Percentiles rank a stretch among this genome's conserved stretches.
phyloP scores from a whole-genome alignment of 2,888 invertebrate genomes.

The Drosophila meridiana region DNA sequence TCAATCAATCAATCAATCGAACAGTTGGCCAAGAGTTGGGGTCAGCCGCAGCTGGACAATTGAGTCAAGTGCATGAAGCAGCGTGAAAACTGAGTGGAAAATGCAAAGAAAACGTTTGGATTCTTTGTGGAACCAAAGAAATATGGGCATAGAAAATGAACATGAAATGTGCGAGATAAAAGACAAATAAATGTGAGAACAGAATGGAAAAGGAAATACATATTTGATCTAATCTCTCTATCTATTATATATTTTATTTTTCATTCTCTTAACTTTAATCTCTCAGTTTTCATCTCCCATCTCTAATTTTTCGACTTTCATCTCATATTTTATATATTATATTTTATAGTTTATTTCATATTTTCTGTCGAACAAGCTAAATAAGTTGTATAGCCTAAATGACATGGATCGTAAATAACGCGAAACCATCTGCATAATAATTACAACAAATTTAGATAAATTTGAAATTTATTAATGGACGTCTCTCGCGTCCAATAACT shows the following conservation, averaged over 20 bases:
- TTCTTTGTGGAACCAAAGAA: not conserved
- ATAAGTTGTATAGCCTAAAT: not conserved
- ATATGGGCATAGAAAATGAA: not conserved
- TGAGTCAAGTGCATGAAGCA: slow-evolving; percentile 5
- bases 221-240: not conserved
- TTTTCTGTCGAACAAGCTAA: not conserved
- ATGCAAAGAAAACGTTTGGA: not conserved
- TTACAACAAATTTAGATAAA: slow-evolving; percentile 6
- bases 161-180: not conserved
- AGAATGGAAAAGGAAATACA: not conserved
- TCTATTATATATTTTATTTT: not conserved
- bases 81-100: not conserved
- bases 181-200: not conserved
- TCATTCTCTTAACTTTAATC: not conserved
- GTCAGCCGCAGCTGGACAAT: slow-evolving; percentile 8
- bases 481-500: slow-evolving; percentile 9
- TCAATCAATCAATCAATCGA: slow-evolving; percentile 25
- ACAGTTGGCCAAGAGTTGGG: not conserved
- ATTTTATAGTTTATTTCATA: not conserved
- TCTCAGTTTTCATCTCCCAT: not conserved
- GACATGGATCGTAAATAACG: not conserved
- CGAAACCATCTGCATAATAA: slow-evolving; percentile 9
- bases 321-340: not conserved
- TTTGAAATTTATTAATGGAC: not conserved
- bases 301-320: not conserved